These are phyloP conservation scores for Reinhardtius hippoglossoides DNA, from an alignment of 2,113 vertebrate species.

Conservation along the genomic window DNA sequence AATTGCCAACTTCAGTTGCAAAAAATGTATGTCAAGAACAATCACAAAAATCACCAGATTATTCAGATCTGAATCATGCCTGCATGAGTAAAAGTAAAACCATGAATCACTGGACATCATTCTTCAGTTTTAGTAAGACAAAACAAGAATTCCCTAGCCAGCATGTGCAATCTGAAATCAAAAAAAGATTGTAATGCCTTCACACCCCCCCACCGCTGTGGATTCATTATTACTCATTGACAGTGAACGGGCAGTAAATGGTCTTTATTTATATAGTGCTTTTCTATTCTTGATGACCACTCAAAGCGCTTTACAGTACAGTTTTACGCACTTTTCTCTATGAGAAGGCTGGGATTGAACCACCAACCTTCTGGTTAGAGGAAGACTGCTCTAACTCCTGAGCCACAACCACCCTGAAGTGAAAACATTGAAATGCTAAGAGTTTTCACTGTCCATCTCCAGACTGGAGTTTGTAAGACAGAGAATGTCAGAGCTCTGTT, in stretches of 20 bases:
- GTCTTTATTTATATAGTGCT: too few relatives aligned
- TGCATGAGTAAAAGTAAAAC: too few relatives aligned
- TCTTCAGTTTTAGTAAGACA: neutral
- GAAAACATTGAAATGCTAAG: neutral
- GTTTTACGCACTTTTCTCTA: too few relatives aligned
- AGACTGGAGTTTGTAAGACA: neutral
- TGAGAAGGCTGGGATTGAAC: too few relatives aligned
- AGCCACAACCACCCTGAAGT: neutral
- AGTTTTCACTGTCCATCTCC: neutral
- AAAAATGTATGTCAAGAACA: too few relatives aligned
- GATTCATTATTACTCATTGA: neutral
- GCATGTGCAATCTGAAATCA: neutral
- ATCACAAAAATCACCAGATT: too few relatives aligned
- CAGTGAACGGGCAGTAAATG: neutral
- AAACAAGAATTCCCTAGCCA: neutral
- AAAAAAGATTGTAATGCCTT: neutral
- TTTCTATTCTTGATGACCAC: too few relatives aligned
- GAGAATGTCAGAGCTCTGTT: conserved; percentile 15
- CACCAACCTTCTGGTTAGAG: too few relatives aligned
- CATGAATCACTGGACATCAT: neutral
- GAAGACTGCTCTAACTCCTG: too few relatives aligned
- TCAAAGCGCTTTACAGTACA: too few relatives aligned
- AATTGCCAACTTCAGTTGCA: too few relatives aligned
- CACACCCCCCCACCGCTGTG: neutral
- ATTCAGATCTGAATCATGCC: too few relatives aligned